Conservation (phyloP, 2,797 vertebrate species). For the Myripristis jacobus region DNA sequence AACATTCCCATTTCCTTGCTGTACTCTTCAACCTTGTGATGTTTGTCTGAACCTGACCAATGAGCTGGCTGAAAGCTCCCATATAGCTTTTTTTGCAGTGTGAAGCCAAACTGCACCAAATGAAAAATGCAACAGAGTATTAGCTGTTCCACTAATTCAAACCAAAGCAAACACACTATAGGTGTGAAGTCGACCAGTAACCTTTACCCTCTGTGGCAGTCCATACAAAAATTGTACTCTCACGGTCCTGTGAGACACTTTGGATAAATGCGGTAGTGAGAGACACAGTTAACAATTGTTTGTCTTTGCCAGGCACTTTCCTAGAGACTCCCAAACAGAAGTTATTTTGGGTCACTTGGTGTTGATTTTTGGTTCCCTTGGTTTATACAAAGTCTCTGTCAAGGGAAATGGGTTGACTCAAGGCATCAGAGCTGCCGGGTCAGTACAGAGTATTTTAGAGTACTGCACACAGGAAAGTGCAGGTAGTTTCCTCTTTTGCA, state of each 20-base stretch:
- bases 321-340: constrained; percentile 62
- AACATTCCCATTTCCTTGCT: too few species aligned
- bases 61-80: too few species aligned
- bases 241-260: background rate
- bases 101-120: too few species aligned
- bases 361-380: constrained; percentile 69
- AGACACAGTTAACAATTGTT: constrained; percentile 49
- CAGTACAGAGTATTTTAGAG: constrained; percentile 12
- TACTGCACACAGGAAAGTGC: background rate
- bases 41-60: too few species aligned
- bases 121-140: too few species aligned
- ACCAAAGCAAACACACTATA: too few species aligned
- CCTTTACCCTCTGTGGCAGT: too few species aligned
- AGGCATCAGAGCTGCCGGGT: constrained; percentile 20
- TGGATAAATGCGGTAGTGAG: background rate
- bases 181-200: too few species aligned
- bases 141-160: too few species aligned
- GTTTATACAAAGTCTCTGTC: constrained; percentile 61
- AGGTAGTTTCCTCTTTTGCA: background rate
- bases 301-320: constrained; percentile 56
- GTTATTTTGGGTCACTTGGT: constrained; percentile 69
- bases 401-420: constrained; percentile 47
- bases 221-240: background rate
- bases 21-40: too few species aligned
- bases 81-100: too few species aligned